These are phyloP conservation scores for Tiliqua scincoides DNA, from an alignment of 2,113 vertebrate genomes.

Conservation along the genomic window DNA sequence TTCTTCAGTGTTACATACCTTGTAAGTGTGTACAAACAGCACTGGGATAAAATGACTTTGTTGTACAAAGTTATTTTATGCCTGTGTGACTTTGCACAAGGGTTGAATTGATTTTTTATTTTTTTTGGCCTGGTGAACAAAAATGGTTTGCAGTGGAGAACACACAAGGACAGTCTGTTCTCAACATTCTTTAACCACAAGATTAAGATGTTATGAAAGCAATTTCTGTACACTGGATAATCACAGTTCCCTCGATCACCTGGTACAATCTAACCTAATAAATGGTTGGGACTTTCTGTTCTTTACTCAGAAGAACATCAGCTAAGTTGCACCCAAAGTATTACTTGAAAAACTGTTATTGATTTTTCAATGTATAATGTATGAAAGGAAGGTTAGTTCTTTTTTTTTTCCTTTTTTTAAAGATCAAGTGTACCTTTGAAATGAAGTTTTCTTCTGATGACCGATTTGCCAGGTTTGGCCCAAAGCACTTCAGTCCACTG, in stretches of 20 bases:
- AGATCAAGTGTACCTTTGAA: too few relatives aligned
- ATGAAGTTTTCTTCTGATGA: too few relatives aligned
- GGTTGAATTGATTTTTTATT: background rate
- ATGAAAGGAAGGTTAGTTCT: too few relatives aligned
- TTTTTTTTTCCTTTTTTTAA: too few relatives aligned
- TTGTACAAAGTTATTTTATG: background rate
- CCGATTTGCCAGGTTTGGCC: too few relatives aligned
- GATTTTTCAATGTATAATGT: too few relatives aligned
- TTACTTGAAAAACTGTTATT: too few relatives aligned
- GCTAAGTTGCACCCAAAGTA: background rate
- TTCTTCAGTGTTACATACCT: background rate
- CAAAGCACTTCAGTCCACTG: too few relatives aligned
- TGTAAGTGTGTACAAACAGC: background rate
- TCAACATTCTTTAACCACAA: background rate
- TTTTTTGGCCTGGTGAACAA: background rate
- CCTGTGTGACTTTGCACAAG: background rate
- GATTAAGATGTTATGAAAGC: background rate
- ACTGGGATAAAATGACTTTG: background rate
- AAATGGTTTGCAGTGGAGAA: background rate
- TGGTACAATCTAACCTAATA: too few relatives aligned
- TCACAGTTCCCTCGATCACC: background rate
- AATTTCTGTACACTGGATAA: too few relatives aligned
- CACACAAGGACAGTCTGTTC: too few relatives aligned
- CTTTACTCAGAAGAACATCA: background rate
- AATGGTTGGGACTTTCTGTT: background rate